Percentiles rank a stretch among this genome's conserved stretches.
Conservation (phyloP, 2,888 invertebrate species). For the Hypsopygia costalis region DNA sequence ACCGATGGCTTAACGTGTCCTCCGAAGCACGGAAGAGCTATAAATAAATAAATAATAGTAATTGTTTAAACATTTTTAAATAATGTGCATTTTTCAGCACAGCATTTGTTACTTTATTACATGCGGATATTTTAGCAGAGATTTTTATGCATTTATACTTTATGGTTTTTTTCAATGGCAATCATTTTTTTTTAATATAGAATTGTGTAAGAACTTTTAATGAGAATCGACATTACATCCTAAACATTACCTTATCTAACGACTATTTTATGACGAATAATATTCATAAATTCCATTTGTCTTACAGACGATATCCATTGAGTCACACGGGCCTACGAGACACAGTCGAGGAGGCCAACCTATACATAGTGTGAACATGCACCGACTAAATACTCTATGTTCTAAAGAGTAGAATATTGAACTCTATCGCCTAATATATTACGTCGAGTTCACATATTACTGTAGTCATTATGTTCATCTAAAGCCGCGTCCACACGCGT, state of each 20-base stretch:
- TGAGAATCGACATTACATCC: conserved; percentile 12
- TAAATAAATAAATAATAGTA: no score
- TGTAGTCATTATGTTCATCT: conserved; percentile 9
- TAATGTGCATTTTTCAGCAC: no score
- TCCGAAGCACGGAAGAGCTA: no score
- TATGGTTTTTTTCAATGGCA: no score
- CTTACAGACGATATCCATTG: conserved; percentile 42
- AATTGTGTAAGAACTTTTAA: conserved; percentile 14
- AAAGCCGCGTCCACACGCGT: neutral
- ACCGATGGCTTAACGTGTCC: no score
- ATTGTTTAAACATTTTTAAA: no score
- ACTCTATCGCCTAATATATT: conserved; percentile 33
- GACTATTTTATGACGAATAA: conserved; percentile 14
- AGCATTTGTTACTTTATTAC: no score
- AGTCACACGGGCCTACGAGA: conserved; percentile 35
- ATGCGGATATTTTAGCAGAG: no score
- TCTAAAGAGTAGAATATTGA: conserved; percentile 25
- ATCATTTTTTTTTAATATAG: neutral
- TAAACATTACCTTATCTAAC: conserved; percentile 16
- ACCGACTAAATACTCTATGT: conserved; percentile 16
- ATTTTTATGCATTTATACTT: no score
- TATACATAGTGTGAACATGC: conserved; percentile 23
- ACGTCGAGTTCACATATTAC: conserved; percentile 24
- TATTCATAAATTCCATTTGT: conserved; percentile 55
- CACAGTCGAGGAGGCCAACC: conserved; percentile 33